phyloP scores from a whole-genome alignment of 2,113 vertebrate species.

The Paratilapia polleni region DNA sequence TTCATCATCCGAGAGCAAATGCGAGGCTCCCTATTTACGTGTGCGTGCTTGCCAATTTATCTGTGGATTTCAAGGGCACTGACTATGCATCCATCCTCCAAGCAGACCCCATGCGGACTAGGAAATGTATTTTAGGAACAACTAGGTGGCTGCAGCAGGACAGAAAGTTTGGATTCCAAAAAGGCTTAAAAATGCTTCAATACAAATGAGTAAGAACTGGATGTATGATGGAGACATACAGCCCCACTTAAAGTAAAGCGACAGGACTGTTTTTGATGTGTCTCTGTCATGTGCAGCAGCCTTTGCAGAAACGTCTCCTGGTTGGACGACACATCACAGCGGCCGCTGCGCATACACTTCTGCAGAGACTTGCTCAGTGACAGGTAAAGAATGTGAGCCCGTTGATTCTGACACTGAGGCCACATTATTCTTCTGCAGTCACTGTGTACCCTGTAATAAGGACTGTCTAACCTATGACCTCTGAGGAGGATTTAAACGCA shows the following conservation, averaged over 20 bases:
- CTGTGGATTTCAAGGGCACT: neutral
- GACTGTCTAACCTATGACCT: constrained; percentile 67
- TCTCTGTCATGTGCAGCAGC: neutral
- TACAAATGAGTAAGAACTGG: neutral
- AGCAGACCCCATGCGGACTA: too few species aligned
- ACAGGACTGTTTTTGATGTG: neutral
- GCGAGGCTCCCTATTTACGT: neutral
- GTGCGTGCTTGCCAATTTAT: neutral
- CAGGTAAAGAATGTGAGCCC: constrained; percentile 64
- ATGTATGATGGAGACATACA: neutral
- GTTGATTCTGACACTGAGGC: constrained; percentile 63
- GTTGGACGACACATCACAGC: constrained; percentile 19
- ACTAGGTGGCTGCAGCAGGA: neutral
- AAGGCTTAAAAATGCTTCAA: neutral
- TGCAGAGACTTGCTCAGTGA: constrained; percentile 70
- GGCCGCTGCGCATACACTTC: constrained; percentile 27
- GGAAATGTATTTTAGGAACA: neutral
- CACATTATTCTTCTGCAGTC: constrained; percentile 66
- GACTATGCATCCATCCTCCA: neutral
- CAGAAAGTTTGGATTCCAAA: neutral
- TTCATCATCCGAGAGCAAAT: neutral
- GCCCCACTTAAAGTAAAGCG: neutral
- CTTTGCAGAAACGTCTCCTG: constrained; percentile 34
- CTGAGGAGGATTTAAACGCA: constrained; percentile 42
- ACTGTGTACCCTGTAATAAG: constrained; percentile 76